Evolutionary conservation across 1,140 invertebrate species (phyloP), one percentile per base, ranked within the genome.

Genomic region (Cotesia vestalis): DNA sequence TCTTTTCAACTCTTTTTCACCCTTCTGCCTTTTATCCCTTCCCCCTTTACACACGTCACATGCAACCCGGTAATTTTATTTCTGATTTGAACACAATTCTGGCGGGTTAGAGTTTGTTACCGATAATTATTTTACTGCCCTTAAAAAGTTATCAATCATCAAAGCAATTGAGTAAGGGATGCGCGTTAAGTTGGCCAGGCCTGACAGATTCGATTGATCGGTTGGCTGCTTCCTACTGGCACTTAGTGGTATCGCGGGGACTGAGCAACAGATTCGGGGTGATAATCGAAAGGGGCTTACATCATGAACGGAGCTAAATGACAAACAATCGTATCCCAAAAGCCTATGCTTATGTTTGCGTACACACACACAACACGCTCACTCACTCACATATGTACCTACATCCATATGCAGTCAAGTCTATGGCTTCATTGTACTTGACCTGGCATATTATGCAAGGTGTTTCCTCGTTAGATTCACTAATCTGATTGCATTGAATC

Each of bases 191-290:
- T 40, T 67, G 51, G 14, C 20, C 66, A n/a, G 12, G 40, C 66
- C 20, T 51, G 12, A 38, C 66, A 20, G 53, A 67, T 52, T 67
- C 66, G 51, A 67, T 67, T 67, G 66, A 67, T 67, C 52, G 66
- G 51, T 53, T 55, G 46, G 35, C n/a, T 40, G 66, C 17, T 14
- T 67, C 27, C 66, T 53, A 17, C 4, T 51, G 34, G 4, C 11
- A 14, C 40, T 40, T 55, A 36, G 46, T 66, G 63, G n/a, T 20
- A 11, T 55, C 9, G 20, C 4, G 14, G 8, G 6, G 8, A 8
- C 9, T 67, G 51, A 55, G 66, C 66, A 67, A 67, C 66, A 67
- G 66, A 20, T 38, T 55, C 17, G 35, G 34, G 36, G 46, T 12
- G 40, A 62, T 14, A 46, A 46, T 46, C 5, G 14, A 40, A 64